Evolutionary conservation across 2,888 invertebrate species (phyloP), one percentile per base, ranked within the genome.

Genomic region (Trachelus troglodyta): DNA sequence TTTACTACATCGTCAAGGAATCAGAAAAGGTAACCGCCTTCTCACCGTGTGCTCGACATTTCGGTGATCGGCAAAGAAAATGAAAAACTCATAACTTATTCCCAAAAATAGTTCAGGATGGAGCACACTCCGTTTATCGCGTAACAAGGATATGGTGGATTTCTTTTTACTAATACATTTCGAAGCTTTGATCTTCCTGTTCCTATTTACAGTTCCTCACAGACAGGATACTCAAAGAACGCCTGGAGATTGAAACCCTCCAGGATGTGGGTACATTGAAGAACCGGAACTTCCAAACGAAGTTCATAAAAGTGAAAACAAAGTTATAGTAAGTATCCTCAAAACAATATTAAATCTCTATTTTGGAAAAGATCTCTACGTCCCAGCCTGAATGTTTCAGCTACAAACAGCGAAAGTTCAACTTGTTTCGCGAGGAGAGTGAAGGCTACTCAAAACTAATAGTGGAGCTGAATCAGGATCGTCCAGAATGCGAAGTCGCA

Each of bases 331-430:
- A 94, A 95, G 98, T 71, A 31, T 34, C 71, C 71, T 31, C 31
- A 31, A 31, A 12, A 71, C 15, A 33, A 34, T 31, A 33, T 71
- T 12, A 1, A 35, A 37, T 77, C 34, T 34, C 23, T 0, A 33
- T 34, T 30, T 34, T 69, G 33, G 30, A 56, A 40, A 34, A 75
- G 68, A 69, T 56, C 34, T 78, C 77, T 73, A 30, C 82, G 73
- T 79, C 12, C 74, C 40, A 3, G 79, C 77, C 56, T 82, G 82
- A 80, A 83, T 81, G 80, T 94, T 94, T 81, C 92, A 99, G 99
- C 92, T 99, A 99, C 92, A 99, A 99, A 92, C 99, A 99, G 92
- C 96, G 98, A 87, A 99, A 99, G 90, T 99, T 99, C 92, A 99
- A 99, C 93, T 94, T 99, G 87, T 96, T 99, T 90, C 95, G 99